phyloP scores from a whole-genome alignment of 2,113 vertebrate species.

The Rhadina sibilatrix region DNA sequence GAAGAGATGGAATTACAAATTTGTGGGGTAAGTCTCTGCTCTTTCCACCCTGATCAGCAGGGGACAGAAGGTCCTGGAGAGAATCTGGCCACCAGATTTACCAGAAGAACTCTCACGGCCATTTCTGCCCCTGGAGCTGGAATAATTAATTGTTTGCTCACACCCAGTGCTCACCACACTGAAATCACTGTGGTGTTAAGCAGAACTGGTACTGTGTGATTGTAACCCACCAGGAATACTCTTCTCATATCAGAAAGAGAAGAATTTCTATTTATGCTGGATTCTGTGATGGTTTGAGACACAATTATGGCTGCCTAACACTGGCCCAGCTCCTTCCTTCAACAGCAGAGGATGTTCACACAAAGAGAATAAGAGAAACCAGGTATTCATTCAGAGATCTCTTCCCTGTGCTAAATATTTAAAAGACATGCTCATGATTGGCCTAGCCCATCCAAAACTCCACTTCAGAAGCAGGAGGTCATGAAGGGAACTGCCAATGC shows the following conservation, averaged over 20 bases:
- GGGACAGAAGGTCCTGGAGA: neutral
- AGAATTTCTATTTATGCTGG: neutral
- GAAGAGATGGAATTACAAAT: neutral
- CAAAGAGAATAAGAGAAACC: neutral
- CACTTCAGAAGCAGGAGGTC: neutral
- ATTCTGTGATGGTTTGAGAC: neutral
- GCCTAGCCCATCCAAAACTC: neutral
- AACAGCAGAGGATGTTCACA: neutral
- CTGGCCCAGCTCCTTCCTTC: neutral
- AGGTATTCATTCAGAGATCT: neutral
- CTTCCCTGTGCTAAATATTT: neutral
- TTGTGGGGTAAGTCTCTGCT: neutral
- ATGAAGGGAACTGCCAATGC: neutral
- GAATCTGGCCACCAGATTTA: neutral
- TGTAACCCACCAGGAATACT: neutral
- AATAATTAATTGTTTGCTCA: neutral
- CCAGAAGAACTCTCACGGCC: neutral
- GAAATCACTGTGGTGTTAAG: neutral
- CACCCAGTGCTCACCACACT: fast-evolving
- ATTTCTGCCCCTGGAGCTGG: neutral
- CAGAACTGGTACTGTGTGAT: neutral
- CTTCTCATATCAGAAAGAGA: neutral
- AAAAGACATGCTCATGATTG: neutral
- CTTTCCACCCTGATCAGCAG: neutral
- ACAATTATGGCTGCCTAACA: neutral